Percentiles rank a stretch among this genome's conserved stretches.
These are phyloP conservation scores for Dasypogon diadema DNA, from an alignment of 2,888 invertebrate species.

Conservation along the genomic window DNA sequence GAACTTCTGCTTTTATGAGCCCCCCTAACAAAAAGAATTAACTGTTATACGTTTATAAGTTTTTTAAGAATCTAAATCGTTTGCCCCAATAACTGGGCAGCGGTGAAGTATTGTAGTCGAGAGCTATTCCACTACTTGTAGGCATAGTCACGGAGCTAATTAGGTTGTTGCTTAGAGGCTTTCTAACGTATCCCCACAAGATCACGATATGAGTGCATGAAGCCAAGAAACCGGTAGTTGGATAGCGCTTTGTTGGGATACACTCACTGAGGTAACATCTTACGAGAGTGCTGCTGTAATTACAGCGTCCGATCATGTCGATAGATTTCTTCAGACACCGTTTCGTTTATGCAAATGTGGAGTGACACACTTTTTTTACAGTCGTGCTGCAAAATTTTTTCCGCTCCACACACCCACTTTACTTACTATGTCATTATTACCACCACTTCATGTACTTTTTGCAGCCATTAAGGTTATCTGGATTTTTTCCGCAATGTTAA, in stretches of 20 bases:
- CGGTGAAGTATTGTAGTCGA: too few relatives aligned
- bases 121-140: too few relatives aligned
- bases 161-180: too few relatives aligned
- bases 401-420: not conserved
- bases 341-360: not conserved
- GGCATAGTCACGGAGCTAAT: too few relatives aligned
- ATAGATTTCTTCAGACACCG: too few relatives aligned
- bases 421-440: not conserved
- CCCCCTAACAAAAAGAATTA: too few relatives aligned
- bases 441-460: not conserved
- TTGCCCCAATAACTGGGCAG: too few relatives aligned
- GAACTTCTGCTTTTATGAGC: too few relatives aligned
- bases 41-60: too few relatives aligned
- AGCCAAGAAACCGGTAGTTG: conserved; percentile 25
- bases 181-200: not conserved
- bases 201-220: conserved; percentile 15
- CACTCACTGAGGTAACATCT: not conserved
- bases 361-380: conserved; percentile 24
- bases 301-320: not conserved
- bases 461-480: not conserved
- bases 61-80: too few relatives aligned
- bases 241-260: not conserved
- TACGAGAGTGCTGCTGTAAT: not conserved
- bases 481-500: too few relatives aligned
- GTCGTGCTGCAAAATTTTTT: not conserved